A percentile compares a stretch with the other conserved stretches of the same genome.
phyloP scores from a whole-genome alignment of 1,140 invertebrate genomes.

The Chlorops oryzae region DNA sequence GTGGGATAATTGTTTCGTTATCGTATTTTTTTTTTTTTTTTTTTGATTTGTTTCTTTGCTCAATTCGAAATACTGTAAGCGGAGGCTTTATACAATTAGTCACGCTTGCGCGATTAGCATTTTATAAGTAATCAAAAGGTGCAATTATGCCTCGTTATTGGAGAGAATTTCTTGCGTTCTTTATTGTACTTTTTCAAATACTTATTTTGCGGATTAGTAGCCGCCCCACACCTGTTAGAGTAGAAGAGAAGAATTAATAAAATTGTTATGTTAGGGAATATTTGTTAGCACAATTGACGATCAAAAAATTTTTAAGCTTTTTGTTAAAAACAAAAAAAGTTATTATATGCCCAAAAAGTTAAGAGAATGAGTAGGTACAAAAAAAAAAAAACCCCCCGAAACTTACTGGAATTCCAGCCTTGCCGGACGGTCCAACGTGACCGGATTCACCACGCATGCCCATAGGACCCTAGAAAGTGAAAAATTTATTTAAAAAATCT shows the following conservation, averaged over 20 bases:
- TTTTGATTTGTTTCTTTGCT: too few relatives aligned
- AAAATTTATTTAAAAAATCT: neutral
- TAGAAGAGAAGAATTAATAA: constrained; percentile 22
- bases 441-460: constrained; percentile 75
- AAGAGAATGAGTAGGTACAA: too few relatives aligned
- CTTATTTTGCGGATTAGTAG: constrained; percentile 27
- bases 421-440: constrained; percentile 67
- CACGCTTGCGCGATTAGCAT: too few relatives aligned
- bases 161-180: constrained; percentile 25
- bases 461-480: constrained; percentile 69
- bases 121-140: too few relatives aligned
- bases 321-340: neutral
- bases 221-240: constrained; percentile 47
- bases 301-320: neutral
- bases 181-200: constrained; percentile 9
- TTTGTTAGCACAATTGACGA: neutral
- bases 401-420: constrained; percentile 72
- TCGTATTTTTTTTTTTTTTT: too few relatives aligned
- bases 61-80: too few relatives aligned
- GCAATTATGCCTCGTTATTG: too few relatives aligned
- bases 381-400: constrained; percentile 21
- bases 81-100: too few relatives aligned
- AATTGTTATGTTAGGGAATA: too few relatives aligned
- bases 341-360: neutral
- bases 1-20: too few relatives aligned